A percentile compares a stretch with the other conserved stretches of the same genome.
Conservation (phyloP, 2,113 vertebrate species). For the Urocynchramus pylzowi region DNA sequence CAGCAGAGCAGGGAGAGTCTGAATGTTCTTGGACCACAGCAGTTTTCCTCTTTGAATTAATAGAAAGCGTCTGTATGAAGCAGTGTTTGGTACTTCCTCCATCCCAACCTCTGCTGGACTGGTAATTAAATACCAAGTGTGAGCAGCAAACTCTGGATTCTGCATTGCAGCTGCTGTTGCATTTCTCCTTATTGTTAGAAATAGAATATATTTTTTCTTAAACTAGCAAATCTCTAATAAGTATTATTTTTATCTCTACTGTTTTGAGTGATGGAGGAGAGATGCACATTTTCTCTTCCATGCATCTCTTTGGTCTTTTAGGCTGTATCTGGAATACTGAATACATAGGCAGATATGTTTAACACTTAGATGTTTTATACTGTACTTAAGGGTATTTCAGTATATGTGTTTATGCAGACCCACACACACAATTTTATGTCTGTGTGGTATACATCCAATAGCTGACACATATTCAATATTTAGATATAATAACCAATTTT, state of each 20-base stretch:
- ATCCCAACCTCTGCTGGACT: slow-evolving; percentile 62
- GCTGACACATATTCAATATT: background rate
- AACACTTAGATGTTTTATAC: background rate
- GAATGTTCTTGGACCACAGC: slow-evolving; percentile 57
- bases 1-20: slow-evolving; percentile 61
- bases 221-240: background rate
- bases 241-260: background rate
- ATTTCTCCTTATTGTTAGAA: slow-evolving; percentile 8
- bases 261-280: slow-evolving; percentile 4
- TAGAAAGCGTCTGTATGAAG: slow-evolving; percentile 49
- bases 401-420: background rate
- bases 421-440: background rate
- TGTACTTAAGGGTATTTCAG: background rate
- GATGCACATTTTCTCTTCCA: slow-evolving; percentile 3
- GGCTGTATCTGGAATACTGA: background rate
- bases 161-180: slow-evolving; percentile 18
- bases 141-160: slow-evolving; percentile 36
- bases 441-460: background rate
- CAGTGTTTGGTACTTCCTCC: slow-evolving; percentile 59
- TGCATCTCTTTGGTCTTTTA: slow-evolving; percentile 17
- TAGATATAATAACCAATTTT: background rate
- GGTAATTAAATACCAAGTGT: slow-evolving; percentile 58
- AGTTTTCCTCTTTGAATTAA: slow-evolving; percentile 63
- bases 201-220: background rate
- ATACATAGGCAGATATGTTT: background rate